These are phyloP conservation scores for Nipponia nippon DNA, from an alignment of 2,113 vertebrate genomes.

Conservation along the genomic window DNA sequence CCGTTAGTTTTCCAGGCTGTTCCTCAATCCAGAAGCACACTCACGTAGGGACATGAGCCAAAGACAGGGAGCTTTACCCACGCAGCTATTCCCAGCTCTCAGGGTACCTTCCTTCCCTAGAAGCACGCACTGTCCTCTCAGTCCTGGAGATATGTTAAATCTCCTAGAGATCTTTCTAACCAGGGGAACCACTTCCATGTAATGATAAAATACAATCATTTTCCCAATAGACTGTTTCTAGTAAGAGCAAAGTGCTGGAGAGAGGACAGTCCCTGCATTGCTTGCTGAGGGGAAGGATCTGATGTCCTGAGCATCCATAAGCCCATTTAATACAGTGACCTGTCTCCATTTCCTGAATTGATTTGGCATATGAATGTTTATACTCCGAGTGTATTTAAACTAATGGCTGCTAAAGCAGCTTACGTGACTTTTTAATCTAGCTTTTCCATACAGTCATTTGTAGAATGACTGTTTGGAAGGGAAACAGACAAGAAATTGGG, in stretches of 20 bases:
- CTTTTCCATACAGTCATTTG: conserved; percentile 10
- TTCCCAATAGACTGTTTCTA: not conserved
- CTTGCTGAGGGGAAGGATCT: not conserved
- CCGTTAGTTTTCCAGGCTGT: not conserved
- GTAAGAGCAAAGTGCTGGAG: not conserved
- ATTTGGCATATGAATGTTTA: conserved; percentile 13
- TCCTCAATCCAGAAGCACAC: not conserved
- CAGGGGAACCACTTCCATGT: not conserved
- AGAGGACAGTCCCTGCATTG: not conserved
- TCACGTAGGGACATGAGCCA: fast-evolving
- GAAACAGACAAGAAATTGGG: not conserved
- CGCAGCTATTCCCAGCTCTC: not conserved
- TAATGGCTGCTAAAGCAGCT: conserved; percentile 57
- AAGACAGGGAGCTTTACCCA: not conserved
- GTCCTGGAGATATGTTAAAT: not conserved
- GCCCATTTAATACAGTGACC: not conserved
- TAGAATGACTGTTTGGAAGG: not conserved
- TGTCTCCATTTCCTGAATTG: conserved; percentile 45
- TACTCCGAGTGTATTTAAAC: conserved; percentile 20
- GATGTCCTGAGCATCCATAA: not conserved
- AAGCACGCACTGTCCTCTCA: fast-evolving
- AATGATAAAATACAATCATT: not conserved
- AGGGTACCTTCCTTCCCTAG: not conserved
- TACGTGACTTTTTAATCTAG: conserved; percentile 55
- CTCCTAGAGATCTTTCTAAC: not conserved